phyloP scores from a whole-genome alignment of 53 echinoderm and acorn worm species.

The Hippasteria phrygiana region DNA sequence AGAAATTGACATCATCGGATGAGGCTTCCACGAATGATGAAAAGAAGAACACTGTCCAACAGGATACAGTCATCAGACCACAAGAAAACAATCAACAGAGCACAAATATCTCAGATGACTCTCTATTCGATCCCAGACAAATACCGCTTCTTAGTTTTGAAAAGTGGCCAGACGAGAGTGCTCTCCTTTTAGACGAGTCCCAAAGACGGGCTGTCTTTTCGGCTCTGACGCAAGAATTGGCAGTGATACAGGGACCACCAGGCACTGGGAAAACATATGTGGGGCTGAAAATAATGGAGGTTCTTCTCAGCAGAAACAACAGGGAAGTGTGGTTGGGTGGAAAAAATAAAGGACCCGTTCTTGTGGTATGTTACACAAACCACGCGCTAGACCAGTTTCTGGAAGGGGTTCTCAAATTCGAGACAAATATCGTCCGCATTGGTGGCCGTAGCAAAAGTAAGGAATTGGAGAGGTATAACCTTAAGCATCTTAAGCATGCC shows the following conservation, averaged over 20 bases:
- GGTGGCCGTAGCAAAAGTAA: constrained; percentile 71
- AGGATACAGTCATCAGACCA: background rate
- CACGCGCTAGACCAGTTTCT: constrained; percentile 97
- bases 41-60: background rate
- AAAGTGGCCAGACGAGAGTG: constrained; percentile 71
- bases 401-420: constrained; percentile 74
- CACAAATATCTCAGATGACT: background rate
- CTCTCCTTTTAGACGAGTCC: constrained; percentile 70
- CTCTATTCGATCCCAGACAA: constrained; percentile 1
- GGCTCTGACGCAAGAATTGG: constrained; percentile 77
- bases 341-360: constrained; percentile 47
- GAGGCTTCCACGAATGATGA: too few species aligned
- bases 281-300: constrained; percentile 81
- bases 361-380: constrained; percentile 89
- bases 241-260: constrained; percentile 88
- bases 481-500: background rate
- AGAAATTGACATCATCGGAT: too few species aligned
- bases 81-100: background rate
- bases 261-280: constrained; percentile 92
- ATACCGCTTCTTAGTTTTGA: constrained; percentile 32
- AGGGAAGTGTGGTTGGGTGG: constrained; percentile 10
- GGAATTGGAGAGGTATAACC: constrained; percentile 39
- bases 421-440: constrained; percentile 74
- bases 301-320: constrained; percentile 62
- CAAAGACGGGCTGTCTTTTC: constrained; percentile 78